Evolutionary conservation across 2,888 invertebrate genomes (phyloP), one percentile per base, ranked within the genome.

Genomic region (Campopleginae sp.): DNA sequence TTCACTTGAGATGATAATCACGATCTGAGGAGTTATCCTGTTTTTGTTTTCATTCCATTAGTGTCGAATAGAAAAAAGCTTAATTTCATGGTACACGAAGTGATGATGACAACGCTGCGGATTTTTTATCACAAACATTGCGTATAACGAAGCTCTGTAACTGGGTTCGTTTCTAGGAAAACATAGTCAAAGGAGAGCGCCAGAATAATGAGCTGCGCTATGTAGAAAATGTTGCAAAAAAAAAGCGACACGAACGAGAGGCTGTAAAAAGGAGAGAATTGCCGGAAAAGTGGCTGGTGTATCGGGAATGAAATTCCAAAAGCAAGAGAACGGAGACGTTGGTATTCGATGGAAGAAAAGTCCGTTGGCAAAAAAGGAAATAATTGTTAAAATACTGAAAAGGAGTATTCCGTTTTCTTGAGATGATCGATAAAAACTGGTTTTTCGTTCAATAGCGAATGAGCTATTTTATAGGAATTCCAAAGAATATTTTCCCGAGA

Each of bases 141-240:
- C 12, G 31, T 14, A 72, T 75, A 68, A 68, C 44, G 66, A 80
- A 75, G 58, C 80, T 80, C 44, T 42, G 44, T 44, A 48, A 42
- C 42, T 33, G 23, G 6, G 54, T 54, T 54, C 23, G 7, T 38
- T 23, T 23, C 54, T 23, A 48, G 65, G 42, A 23, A 54, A n/a
- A 42, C 17, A 44, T 14, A 12, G 46, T 19, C 33, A 66, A 42
- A 19, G 54, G 48, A 8, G 46, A 33, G 58, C 42, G 17, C 33
- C 44, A 23, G 38, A 19, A 48, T 71, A 19, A 46, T 58, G 54
- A 42, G 42, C 2, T 19, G 12, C 19, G 6, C 19, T 19, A 23
- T 14, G 27, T 19, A 74, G 46, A 19, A 68, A 54, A 23, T 23
- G 23, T 54, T 8, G 23, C 23, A 54, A 23, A 19, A 51, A 54